phyloP scores from a whole-genome alignment of 2,113 vertebrate genomes.

The Eidolon helvum region DNA sequence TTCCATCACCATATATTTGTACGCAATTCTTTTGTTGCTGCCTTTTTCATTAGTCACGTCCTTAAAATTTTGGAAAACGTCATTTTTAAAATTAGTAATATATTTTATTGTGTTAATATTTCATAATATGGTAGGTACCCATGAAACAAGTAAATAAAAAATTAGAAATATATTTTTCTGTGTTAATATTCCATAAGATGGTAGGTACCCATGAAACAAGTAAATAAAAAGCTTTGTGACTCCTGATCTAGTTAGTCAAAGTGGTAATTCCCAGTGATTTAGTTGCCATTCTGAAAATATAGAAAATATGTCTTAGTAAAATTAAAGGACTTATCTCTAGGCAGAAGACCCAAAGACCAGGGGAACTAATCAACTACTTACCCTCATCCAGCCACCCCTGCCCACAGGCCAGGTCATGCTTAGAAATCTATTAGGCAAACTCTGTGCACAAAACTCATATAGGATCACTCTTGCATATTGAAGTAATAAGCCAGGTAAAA shows the following conservation, averaged over 20 bases:
- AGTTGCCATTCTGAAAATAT: not conserved
- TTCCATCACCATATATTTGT: too few relatives aligned
- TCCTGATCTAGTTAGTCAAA: not conserved
- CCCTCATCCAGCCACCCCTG: accelerated
- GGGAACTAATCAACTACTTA: accelerated
- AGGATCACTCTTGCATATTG: not conserved
- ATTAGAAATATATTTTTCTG: not conserved
- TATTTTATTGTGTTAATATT: not conserved
- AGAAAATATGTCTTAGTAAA: not conserved
- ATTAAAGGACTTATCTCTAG: not conserved
- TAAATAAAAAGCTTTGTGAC: not conserved
- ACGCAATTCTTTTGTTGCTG: not conserved
- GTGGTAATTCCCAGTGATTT: not conserved
- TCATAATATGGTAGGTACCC: not conserved
- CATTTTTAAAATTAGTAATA: not conserved
- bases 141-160: not conserved
- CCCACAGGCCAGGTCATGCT: not conserved
- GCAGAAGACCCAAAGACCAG: not conserved
- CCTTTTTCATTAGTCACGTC: not conserved
- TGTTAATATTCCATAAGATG: not conserved
- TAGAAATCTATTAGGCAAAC: accelerated
- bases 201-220: not conserved
- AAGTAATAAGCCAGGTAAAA: not conserved
- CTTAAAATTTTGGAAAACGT: not conserved
- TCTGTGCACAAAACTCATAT: accelerated